Percentiles rank a stretch among this genome's conserved stretches.
Evolutionary conservation across 1,140 invertebrate species (phyloP).

Genomic region (Probaryconus sp.): DNA sequence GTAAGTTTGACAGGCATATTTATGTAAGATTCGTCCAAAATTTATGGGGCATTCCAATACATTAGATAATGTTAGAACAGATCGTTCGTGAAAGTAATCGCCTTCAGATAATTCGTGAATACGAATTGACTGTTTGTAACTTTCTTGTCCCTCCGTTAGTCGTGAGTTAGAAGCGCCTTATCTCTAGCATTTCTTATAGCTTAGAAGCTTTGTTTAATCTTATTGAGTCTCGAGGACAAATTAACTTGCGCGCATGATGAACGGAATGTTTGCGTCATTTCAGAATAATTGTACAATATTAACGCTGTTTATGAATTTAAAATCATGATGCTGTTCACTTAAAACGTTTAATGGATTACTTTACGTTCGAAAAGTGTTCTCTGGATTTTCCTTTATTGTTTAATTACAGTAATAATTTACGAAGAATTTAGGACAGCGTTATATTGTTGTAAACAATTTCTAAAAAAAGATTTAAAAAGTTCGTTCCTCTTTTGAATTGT

Average conservation of each 20-base stretch:
- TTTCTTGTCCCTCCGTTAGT: conserved; percentile 19
- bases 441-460: too few species aligned
- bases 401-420: too few species aligned
- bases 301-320: conserved; percentile 21
- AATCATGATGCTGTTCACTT: too few species aligned
- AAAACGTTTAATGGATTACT: too few species aligned
- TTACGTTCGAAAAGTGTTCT: too few species aligned
- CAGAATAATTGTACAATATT: conserved; percentile 3
- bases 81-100: conserved; percentile 36
- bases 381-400: too few species aligned
- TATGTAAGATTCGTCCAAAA: conserved; percentile 15
- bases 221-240: conserved; percentile 41
- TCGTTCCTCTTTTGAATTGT: too few species aligned
- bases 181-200: conserved; percentile 43
- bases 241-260: conserved; percentile 46
- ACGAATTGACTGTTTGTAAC: conserved; percentile 25
- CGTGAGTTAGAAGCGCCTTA: conserved; percentile 41
- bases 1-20: conserved; percentile 17
- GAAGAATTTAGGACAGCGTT: too few species aligned
- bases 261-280: conserved; percentile 41
- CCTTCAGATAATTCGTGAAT: conserved; percentile 32
- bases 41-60: conserved; percentile 22
- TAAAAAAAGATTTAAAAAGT: too few species aligned
- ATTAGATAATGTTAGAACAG: conserved; percentile 33
- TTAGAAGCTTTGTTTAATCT: conserved; percentile 60